Evolutionary conservation across 2,113 vertebrate species (phyloP), one percentile per base, ranked within the genome.

Genomic region (Callocephalon fimbriatum): DNA sequence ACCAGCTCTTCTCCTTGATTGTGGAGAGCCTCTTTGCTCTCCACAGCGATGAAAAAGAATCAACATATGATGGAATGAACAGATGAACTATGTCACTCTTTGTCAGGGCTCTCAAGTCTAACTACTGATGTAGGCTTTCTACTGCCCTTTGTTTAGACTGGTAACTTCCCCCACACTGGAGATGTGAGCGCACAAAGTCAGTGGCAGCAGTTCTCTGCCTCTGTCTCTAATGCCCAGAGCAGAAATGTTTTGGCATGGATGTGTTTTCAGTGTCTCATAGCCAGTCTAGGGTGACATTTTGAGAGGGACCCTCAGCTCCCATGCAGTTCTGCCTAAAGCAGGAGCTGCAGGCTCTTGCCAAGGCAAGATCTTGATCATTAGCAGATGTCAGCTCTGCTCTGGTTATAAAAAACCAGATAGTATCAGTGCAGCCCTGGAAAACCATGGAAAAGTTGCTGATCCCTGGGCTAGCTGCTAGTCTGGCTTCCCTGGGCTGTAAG

Each of bases 121-220:
- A 68, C 44, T 25, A 47, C 6, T 35, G 48, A 45, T n/a, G 22
- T 9, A 79, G 48, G 27, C 16, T 82, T 72, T 63, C 35, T 56
- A 48, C 56, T n/a, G 27, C 13, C 21, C 48, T 71, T 65, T 1
- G 0, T 59, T 71, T 40, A 51, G 27, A 32, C 8, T 0, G 2
- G 35, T 19, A 51, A 38, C 21, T 73, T 62, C 40, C 26, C 44
- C 74, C 53, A 66, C 29, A 4, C 1, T 3, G 21, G 14, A 66
- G 10, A 2, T 76, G 17, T 3, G 9, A 53, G 10, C 3, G 17
- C 37, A 50, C 9, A 31, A 40, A 81, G 42, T 17, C 56, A 56
- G 31, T n/a, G n/a, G 40, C 54, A 80, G 21, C 4, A 1, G 37
- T 78, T 67, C 32, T 54, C 32, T 77, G 32, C 27, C 65, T 45